phyloP scores from a whole-genome alignment of 2,888 invertebrate genomes.

The Rhimphoctona megacephalus region DNA sequence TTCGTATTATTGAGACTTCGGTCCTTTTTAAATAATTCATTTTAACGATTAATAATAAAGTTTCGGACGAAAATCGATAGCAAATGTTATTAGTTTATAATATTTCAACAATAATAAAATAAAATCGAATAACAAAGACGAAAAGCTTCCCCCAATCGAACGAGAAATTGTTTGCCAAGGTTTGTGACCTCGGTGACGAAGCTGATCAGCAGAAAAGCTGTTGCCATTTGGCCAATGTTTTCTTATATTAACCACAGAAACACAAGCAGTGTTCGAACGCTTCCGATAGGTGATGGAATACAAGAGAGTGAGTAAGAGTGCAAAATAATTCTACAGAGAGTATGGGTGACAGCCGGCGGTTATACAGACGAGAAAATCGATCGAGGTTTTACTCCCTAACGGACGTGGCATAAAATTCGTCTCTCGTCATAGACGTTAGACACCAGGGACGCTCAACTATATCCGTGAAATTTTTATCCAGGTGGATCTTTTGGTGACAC shows the following conservation, averaged over 20 bases:
- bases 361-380: slow-evolving; percentile 58
- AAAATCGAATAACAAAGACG: not conserved
- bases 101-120: not conserved
- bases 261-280: not conserved
- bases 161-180: slow-evolving; percentile 9
- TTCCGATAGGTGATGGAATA: slow-evolving; percentile 3
- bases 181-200: not conserved
- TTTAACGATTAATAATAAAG: not conserved
- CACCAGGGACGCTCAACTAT: slow-evolving; percentile 60
- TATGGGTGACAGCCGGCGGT: slow-evolving; percentile 41
- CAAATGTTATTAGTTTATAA: not conserved
- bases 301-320: not conserved
- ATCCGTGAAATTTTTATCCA: not conserved
- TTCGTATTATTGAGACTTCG: not conserved
- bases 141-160: not conserved
- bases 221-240: not conserved
- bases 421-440: slow-evolving; percentile 50
- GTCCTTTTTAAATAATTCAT: not conserved
- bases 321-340: slow-evolving; percentile 35
- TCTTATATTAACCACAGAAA: slow-evolving; percentile 31
- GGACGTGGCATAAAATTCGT: slow-evolving; percentile 50
- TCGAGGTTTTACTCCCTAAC: slow-evolving; percentile 50
- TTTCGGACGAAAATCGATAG: not conserved
- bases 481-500: not conserved
- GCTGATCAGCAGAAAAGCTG: slow-evolving; percentile 1